Conservation (phyloP, 2,797 vertebrate species). For the Mormyrops boulengeri region DNA sequence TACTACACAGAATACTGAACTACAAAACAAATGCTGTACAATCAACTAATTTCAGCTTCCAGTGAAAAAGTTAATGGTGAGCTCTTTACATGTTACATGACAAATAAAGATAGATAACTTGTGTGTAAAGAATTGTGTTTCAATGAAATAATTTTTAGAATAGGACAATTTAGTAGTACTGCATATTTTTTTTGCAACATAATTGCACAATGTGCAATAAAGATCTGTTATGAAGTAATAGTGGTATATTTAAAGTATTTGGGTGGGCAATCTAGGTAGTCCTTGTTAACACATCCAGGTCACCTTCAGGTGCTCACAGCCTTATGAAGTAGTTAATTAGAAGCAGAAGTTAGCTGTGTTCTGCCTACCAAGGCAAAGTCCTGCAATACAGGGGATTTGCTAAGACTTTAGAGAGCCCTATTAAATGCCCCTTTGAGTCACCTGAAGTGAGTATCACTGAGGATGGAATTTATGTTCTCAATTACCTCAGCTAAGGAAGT, state of each 20-base stretch:
- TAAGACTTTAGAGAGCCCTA: not conserved
- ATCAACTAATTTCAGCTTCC: not conserved
- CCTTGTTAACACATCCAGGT: not conserved
- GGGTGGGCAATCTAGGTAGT: not conserved
- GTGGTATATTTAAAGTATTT: not conserved
- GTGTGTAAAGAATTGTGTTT: not conserved
- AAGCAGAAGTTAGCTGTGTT: not conserved
- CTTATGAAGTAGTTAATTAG: not conserved
- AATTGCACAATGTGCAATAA: not conserved
- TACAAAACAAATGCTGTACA: not conserved
- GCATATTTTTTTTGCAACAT: not conserved
- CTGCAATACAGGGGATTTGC: not conserved
- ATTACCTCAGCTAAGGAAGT: not conserved
- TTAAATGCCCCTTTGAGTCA: not conserved
- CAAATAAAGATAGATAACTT: not conserved
- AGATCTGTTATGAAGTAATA: not conserved
- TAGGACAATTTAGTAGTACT: not conserved
- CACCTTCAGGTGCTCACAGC: not conserved
- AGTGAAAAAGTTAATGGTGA: not conserved
- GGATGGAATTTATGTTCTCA: not conserved
- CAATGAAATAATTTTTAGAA: not conserved
- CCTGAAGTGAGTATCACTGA: not conserved
- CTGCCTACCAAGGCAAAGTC: not conserved
- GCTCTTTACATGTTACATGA: not conserved
- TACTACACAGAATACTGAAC: not conserved